A percentile compares a stretch with the other conserved stretches of the same genome.
Evolutionary conservation across 2,113 vertebrate genomes (phyloP).

Genomic region (Atractosteus spatula): DNA sequence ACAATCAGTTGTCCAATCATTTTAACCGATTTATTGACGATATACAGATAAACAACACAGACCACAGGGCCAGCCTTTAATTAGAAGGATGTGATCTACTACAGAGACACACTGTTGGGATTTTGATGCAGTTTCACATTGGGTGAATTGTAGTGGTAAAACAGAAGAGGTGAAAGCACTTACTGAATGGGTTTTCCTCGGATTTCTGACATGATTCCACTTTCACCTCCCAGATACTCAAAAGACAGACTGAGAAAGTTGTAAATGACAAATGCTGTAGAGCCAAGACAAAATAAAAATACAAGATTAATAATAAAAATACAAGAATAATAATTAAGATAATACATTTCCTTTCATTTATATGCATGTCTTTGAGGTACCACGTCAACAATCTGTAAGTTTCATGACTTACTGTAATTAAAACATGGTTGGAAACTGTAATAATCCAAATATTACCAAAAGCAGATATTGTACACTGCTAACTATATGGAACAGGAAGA

Average conservation of each 20-base stretch:
- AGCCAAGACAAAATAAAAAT: conserved; percentile 23
- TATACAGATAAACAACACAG: too few species aligned
- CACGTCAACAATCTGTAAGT: too few species aligned
- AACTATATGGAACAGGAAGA: too few species aligned
- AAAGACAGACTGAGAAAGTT: conserved; percentile 96
- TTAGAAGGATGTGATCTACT: not conserved
- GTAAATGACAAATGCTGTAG: conserved; percentile 93
- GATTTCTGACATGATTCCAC: conserved; percentile 94
- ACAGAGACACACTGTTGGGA: too few species aligned
- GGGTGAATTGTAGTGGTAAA: not conserved
- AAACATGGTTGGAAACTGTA: not conserved
- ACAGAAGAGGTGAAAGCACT: conserved; percentile 43
- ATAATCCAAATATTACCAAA: too few species aligned
- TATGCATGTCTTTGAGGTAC: too few species aligned
- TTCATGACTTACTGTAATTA: not conserved
- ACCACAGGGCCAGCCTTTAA: not conserved
- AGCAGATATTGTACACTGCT: too few species aligned
- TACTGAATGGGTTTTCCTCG: conserved; percentile 86
- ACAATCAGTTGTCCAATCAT: too few species aligned
- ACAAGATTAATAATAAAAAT: not conserved
- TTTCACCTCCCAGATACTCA: conserved; percentile 94
- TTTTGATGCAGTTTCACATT: too few species aligned
- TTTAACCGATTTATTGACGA: too few species aligned
- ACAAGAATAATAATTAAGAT: not conserved
- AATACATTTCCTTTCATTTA: not conserved